Conservation (phyloP, 2,797 vertebrate species). For the Sebastes minor region DNA sequence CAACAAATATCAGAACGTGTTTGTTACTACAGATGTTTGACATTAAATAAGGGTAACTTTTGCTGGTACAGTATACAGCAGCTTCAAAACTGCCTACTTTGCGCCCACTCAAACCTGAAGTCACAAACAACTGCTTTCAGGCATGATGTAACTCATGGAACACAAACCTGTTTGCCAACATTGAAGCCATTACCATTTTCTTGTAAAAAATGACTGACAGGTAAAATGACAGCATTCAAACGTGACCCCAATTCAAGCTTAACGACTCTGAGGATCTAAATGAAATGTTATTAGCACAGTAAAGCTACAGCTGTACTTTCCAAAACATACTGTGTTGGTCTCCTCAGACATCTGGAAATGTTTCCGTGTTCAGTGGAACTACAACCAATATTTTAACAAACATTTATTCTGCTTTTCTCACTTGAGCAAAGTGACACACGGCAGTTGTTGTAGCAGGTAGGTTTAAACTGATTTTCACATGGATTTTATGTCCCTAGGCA, state of each 20-base stretch:
- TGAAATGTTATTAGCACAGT: not conserved
- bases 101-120: not conserved
- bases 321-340: not conserved
- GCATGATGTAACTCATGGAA: not conserved
- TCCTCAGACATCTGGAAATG: not conserved
- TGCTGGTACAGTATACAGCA: not conserved
- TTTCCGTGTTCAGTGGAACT: not conserved
- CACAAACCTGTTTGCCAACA: conserved; percentile 1
- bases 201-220: not conserved
- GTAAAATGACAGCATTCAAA: not conserved
- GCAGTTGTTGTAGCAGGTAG: not conserved
- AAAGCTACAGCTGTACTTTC: not conserved
- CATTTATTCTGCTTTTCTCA: not conserved
- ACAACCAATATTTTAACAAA: not conserved
- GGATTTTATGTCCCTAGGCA: not conserved
- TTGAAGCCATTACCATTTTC: not conserved
- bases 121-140: not conserved
- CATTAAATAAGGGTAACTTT: not conserved
- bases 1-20: not conserved
- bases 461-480: not conserved
- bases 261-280: not conserved
- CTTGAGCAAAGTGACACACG: not conserved
- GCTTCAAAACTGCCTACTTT: not conserved
- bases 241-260: not conserved
- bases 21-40: not conserved